Percentiles rank a stretch among this genome's conserved stretches.
Evolutionary conservation across 2,113 vertebrate species (phyloP).

Genomic region (Oryzias melastigma): DNA sequence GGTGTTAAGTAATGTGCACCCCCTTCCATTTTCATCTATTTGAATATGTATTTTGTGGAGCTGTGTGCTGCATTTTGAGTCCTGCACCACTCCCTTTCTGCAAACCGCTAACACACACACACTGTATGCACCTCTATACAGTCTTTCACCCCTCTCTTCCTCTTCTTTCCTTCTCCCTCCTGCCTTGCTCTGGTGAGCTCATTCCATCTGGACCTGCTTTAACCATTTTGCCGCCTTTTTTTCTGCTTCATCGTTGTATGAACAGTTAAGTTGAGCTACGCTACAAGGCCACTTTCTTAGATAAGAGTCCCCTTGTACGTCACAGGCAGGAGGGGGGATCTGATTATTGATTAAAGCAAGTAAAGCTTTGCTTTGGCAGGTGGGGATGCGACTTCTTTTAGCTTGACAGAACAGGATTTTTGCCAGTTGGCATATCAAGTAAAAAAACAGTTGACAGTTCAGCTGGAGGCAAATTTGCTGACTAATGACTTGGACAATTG

Average conservation of each 20-base stretch:
- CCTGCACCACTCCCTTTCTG: too few relatives aligned
- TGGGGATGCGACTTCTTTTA: not conserved
- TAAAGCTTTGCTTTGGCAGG: not conserved
- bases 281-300: not conserved
- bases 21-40: too few relatives aligned
- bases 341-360: not conserved
- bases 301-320: not conserved
- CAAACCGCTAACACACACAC: not conserved
- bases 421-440: not conserved
- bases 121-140: not conserved
- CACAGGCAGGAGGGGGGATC: not conserved
- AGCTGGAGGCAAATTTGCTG: not conserved
- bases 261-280: not conserved
- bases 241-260: not conserved
- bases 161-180: slow-evolving; percentile 1
- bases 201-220: slow-evolving; percentile 28
- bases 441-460: not conserved
- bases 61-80: too few relatives aligned
- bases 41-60: too few relatives aligned
- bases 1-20: too few relatives aligned
- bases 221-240: not conserved
- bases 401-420: not conserved
- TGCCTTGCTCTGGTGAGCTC: slow-evolving; percentile 10
- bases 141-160: not conserved
- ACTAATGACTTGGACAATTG: too few relatives aligned